Evolutionary conservation across 2,888 invertebrate species (phyloP).

Genomic region (Eumacrocentrus americanus): DNA sequence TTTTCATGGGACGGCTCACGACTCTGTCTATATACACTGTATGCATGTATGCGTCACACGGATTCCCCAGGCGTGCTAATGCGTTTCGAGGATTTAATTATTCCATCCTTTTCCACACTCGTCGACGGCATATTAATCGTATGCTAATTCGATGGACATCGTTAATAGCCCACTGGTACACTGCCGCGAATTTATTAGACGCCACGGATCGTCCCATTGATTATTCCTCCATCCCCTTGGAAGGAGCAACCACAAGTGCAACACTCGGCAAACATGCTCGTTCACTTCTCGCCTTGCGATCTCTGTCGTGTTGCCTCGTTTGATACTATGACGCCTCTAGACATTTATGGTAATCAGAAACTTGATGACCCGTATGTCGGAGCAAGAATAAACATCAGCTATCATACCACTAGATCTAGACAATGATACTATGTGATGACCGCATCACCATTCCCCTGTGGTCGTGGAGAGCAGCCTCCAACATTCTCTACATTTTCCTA

Average conservation of each 20-base stretch:
- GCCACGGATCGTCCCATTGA: constrained; percentile 15
- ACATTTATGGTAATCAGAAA: constrained; percentile 26
- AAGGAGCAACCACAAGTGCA: not conserved
- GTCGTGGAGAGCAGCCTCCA: no score
- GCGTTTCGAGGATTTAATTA: constrained; percentile 48
- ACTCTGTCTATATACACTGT: constrained; percentile 10
- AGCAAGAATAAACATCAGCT: constrained; percentile 5
- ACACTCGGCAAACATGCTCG: constrained; percentile 14
- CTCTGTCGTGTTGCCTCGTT: not conserved
- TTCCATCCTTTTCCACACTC: constrained; percentile 38
- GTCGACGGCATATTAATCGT: constrained; percentile 49
- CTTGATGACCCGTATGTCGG: constrained; percentile 10
- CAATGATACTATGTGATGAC: not conserved
- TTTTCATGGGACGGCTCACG: constrained; percentile 20
- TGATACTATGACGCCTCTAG: constrained; percentile 7
- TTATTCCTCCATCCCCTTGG: constrained; percentile 13
- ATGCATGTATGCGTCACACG: constrained; percentile 3
- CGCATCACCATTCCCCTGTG: no score
- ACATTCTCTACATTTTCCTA: no score
- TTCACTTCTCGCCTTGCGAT: constrained; percentile 9
- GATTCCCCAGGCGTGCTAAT: constrained; percentile 36
- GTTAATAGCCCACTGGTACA: constrained; percentile 41
- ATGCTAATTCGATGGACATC: constrained; percentile 47
- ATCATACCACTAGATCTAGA: not conserved
- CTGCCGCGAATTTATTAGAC: constrained; percentile 37